Evolutionary conservation across 1,140 invertebrate species (phyloP).

Genomic region (Scaptomyza hsui): DNA sequence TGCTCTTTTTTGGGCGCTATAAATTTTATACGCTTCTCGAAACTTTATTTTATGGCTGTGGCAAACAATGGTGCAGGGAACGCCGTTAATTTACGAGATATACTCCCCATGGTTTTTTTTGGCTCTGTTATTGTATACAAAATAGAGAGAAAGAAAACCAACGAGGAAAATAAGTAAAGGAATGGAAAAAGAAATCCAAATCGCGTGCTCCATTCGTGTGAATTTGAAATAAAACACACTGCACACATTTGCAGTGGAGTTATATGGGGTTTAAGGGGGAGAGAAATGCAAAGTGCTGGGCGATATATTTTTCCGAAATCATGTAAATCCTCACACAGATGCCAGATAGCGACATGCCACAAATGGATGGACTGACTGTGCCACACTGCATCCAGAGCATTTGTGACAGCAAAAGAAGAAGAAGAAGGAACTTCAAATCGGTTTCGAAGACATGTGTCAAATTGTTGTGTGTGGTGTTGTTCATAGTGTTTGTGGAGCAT

Average conservation of each 20-base stretch:
- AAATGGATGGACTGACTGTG: slow-evolving; percentile 62
- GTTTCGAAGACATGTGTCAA: slow-evolving; percentile 69
- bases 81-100: slow-evolving; percentile 83
- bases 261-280: background rate
- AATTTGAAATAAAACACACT: slow-evolving; percentile 81
- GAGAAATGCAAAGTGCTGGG: slow-evolving; percentile 14
- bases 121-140: slow-evolving; percentile 63
- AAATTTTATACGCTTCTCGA: slow-evolving; percentile 82
- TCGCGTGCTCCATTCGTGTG: slow-evolving; percentile 54
- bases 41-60: slow-evolving; percentile 78
- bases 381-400: slow-evolving; percentile 18
- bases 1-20: slow-evolving; percentile 59
- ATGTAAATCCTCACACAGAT: slow-evolving; percentile 41
- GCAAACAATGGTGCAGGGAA: slow-evolving; percentile 60
- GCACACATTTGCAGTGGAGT: slow-evolving; percentile 23
- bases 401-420: slow-evolving; percentile 5
- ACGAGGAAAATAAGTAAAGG: slow-evolving; percentile 7
- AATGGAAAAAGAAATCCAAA: slow-evolving; percentile 18
- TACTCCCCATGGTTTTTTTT: slow-evolving; percentile 72
- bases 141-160: slow-evolving; percentile 7
- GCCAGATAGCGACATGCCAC: slow-evolving; percentile 69
- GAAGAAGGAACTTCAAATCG: slow-evolving; percentile 3
- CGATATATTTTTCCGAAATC: slow-evolving; percentile 21
- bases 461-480: slow-evolving; percentile 23
- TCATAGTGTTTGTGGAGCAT: slow-evolving; percentile 73